phyloP scores from a whole-genome alignment of 2,113 vertebrate species.

The Rhineura floridana region DNA sequence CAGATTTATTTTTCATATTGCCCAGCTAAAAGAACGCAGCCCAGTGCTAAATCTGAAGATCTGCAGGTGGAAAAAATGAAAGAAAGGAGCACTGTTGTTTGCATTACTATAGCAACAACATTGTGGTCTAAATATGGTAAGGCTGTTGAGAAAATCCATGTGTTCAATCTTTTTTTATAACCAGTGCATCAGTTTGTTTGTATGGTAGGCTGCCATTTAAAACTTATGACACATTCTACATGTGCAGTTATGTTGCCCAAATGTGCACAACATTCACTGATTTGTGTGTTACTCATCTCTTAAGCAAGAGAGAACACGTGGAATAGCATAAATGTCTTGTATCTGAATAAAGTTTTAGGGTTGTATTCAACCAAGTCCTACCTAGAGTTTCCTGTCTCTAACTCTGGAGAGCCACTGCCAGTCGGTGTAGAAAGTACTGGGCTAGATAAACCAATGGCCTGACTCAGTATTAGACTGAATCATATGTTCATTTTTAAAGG shows the following conservation, averaged over 20 bases:
- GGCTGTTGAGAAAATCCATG: slow-evolving; percentile 26
- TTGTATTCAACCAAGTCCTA: slow-evolving; percentile 5
- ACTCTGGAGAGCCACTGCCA: too few species aligned
- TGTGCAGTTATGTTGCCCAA: slow-evolving; percentile 25
- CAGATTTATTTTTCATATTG: background rate
- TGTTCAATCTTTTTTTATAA: slow-evolving; percentile 36
- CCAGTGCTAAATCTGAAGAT: background rate
- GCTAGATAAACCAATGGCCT: too few species aligned
- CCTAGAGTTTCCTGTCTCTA: too few species aligned
- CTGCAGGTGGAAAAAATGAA: background rate
- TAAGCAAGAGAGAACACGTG: slow-evolving; percentile 14
- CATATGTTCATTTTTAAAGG: background rate
- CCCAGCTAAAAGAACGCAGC: background rate
- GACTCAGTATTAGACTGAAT: too few species aligned
- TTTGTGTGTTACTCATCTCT: slow-evolving; percentile 26
- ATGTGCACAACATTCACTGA: slow-evolving; percentile 10
- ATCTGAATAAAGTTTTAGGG: background rate
- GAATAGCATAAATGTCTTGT: slow-evolving; percentile 21
- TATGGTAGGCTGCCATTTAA: slow-evolving; percentile 12
- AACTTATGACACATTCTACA: slow-evolving; percentile 28
- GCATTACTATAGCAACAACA: slow-evolving; percentile 8
- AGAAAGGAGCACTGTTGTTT: background rate
- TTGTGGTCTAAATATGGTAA: slow-evolving; percentile 29
- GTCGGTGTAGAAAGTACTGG: too few species aligned
- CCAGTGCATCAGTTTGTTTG: slow-evolving; percentile 11